Evolutionary conservation across 1,140 invertebrate genomes (phyloP).

Genomic region (Conus ventricosus): DNA sequence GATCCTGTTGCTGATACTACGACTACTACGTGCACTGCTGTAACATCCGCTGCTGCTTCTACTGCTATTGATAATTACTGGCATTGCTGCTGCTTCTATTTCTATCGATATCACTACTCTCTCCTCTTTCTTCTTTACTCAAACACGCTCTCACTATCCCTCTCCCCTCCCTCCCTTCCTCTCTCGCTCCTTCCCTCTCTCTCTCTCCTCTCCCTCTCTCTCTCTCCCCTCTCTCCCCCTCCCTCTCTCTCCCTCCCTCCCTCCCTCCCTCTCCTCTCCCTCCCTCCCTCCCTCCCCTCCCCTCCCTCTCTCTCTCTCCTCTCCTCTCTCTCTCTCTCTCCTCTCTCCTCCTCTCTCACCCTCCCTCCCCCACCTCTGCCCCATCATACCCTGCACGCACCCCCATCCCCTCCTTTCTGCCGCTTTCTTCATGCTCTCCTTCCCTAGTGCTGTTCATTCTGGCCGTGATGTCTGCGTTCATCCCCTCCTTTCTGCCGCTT

Average conservation of each 20-base stretch:
- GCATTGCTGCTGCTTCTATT: no score
- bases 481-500: not conserved
- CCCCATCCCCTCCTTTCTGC: not conserved
- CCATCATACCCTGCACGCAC: not conserved
- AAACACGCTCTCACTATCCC: no score
- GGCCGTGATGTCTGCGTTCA: no score
- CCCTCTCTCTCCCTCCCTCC: slow-evolving; percentile 4
- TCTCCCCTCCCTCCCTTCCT: no score
- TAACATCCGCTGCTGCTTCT: no score
- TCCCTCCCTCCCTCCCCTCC: not conserved
- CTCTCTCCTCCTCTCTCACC: not conserved
- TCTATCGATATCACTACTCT: no score
- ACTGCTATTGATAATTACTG: no score
- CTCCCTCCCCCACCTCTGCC: not conserved
- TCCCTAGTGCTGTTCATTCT: not conserved
- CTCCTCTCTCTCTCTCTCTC: slow-evolving; percentile 14
- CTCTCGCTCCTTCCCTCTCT: not conserved
- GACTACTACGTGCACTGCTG: no score
- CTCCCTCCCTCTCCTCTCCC: not conserved
- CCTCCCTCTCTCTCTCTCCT: not conserved
- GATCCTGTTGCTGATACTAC: no score
- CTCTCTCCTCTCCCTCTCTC: no score
- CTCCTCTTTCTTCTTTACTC: no score
- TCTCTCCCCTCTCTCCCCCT: slow-evolving; percentile 9
- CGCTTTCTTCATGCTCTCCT: not conserved